phyloP scores from a whole-genome alignment of 2,797 vertebrate species.

The Xerus rutilus region DNA sequence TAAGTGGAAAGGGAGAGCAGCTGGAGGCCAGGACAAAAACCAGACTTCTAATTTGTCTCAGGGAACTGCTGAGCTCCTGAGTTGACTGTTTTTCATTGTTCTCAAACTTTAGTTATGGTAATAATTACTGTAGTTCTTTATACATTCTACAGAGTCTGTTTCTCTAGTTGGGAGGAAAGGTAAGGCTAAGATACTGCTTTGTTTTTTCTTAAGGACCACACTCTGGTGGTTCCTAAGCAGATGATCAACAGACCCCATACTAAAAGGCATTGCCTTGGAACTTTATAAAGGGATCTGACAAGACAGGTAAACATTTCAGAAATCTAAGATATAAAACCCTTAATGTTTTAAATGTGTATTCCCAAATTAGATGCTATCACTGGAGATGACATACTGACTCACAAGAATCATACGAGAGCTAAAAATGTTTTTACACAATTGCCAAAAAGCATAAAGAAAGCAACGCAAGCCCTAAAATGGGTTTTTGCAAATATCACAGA shows the following conservation, averaged over 20 bases:
- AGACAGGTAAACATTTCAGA: neutral
- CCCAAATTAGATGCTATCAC: neutral
- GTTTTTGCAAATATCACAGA: neutral
- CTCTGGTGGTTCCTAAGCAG: neutral
- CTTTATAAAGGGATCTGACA: neutral
- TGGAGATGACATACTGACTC: neutral
- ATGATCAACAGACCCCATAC: neutral
- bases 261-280: neutral
- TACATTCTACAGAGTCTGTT: neutral
- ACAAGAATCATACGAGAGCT: neutral
- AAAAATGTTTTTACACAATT: neutral
- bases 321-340: neutral
- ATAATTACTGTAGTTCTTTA: neutral
- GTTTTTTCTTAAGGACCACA: neutral
- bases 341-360: neutral
- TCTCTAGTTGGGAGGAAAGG: neutral
- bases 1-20: neutral
- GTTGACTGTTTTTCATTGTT: neutral
- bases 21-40: neutral
- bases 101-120: neutral
- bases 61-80: neutral
- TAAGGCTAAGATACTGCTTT: neutral
- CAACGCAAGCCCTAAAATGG: neutral
- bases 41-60: neutral
- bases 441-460: neutral